These are phyloP conservation scores for Arenicola marina DNA, from an alignment of 2,888 invertebrate species.

Conservation along the genomic window DNA sequence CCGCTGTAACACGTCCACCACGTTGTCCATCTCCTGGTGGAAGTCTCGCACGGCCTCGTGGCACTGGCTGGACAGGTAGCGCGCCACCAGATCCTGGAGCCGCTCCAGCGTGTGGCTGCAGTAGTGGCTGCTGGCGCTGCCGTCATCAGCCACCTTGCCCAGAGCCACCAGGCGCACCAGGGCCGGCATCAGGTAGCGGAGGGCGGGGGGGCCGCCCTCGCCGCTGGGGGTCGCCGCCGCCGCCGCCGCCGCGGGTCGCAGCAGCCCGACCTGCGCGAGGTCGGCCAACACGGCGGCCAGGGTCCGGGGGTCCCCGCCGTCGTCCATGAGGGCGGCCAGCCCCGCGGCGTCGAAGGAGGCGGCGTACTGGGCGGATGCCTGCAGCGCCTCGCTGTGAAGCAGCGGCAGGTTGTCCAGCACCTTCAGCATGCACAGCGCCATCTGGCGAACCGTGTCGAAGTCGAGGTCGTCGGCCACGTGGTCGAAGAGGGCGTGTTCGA, in stretches of 20 bases:
- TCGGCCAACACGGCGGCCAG: not conserved
- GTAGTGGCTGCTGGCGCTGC: not conserved
- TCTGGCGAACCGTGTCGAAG: not conserved
- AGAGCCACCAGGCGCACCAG: conserved; percentile 3
- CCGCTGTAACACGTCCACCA: conserved; percentile 12
- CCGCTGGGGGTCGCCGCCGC: too few species aligned
- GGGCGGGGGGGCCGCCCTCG: too few species aligned
- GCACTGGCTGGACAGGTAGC: conserved; percentile 16
- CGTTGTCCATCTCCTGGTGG: conserved; percentile 16
- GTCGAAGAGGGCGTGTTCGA: not conserved
- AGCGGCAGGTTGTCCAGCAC: not conserved
- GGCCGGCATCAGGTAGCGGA: conserved; percentile 10
- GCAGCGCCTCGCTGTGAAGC: not conserved
- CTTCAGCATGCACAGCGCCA: conserved; percentile 1
- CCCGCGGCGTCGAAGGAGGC: not conserved
- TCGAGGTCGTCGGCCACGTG: not conserved
- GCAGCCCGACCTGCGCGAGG: not conserved
- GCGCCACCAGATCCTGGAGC: conserved; percentile 10
- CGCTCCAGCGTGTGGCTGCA: not conserved
- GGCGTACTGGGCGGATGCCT: not conserved
- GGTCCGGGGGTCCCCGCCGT: not conserved
- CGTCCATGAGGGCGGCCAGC: not conserved
- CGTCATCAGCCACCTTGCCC: not conserved
- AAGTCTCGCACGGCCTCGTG: conserved; percentile 8
- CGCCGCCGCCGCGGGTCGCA: not conserved